These are phyloP conservation scores for Echinops telfairi DNA, from an alignment of 2,113 vertebrate genomes.

Conservation along the genomic window DNA sequence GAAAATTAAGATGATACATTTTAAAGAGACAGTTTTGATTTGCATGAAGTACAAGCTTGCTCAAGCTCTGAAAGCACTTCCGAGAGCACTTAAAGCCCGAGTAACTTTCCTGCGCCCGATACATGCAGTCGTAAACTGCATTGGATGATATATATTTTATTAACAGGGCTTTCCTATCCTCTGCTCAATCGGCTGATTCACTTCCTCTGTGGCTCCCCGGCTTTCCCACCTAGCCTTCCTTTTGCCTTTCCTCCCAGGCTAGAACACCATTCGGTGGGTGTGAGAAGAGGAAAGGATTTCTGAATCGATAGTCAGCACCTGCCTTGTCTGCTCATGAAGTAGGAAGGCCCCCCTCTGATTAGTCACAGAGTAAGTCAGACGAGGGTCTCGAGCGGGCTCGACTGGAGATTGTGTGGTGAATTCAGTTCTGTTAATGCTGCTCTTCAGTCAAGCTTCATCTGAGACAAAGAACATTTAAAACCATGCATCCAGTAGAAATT, in stretches of 20 bases:
- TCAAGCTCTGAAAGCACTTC: background rate
- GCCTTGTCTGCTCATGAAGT: background rate
- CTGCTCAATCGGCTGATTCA: background rate
- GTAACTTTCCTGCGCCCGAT: background rate
- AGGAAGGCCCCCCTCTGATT: background rate
- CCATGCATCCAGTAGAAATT: background rate
- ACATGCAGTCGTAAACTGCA: background rate
- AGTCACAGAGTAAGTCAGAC: background rate
- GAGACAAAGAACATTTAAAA: background rate
- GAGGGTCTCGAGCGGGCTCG: too few species aligned
- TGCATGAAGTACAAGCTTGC: background rate
- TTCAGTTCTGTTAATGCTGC: too few species aligned
- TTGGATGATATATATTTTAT: slow-evolving; percentile 20
- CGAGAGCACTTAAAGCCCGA: background rate
- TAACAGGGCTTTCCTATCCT: background rate
- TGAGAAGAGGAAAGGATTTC: background rate
- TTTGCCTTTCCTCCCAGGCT: background rate
- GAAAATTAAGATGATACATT: background rate
- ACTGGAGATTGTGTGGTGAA: too few species aligned
- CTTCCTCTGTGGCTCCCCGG: background rate
- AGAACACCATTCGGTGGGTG: background rate
- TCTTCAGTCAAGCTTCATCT: too few species aligned
- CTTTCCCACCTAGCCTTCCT: background rate
- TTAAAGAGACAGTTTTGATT: slow-evolving; percentile 37
- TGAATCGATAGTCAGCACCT: background rate